Conservation (phyloP, 1,140 invertebrate species). For the Teleogryllus occipitalis region DNA sequence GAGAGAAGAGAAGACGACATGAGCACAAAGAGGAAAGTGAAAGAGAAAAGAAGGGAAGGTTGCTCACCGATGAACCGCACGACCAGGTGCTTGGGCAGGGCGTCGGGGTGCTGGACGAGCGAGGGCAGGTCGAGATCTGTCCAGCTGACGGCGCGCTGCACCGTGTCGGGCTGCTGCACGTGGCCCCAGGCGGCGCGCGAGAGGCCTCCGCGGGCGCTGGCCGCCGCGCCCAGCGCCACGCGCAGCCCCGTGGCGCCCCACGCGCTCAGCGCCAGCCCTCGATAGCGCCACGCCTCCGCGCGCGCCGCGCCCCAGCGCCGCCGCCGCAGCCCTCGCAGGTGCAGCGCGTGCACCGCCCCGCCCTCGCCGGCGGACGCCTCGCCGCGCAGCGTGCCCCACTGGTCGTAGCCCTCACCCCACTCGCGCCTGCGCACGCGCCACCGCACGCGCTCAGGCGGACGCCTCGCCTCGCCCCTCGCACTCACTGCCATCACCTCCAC, state of each 20-base stretch:
- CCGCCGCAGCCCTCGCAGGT: slow-evolving; percentile 43
- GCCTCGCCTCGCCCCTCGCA: no score
- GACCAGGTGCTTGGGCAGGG: slow-evolving; percentile 20
- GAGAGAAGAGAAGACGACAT: not conserved
- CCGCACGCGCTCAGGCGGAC: not conserved
- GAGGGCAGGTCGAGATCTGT: slow-evolving; percentile 23
- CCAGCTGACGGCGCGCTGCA: slow-evolving; percentile 13
- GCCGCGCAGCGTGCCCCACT: slow-evolving; percentile 43
- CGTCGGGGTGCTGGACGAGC: slow-evolving; percentile 19
- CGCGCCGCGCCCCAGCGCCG: slow-evolving; percentile 36
- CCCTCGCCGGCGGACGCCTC: slow-evolving; percentile 33
- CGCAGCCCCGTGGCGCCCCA: not conserved
- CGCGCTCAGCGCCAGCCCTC: slow-evolving; percentile 33
- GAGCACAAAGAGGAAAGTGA: not conserved
- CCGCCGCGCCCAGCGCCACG: not conserved
- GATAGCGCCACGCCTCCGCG: slow-evolving; percentile 29
- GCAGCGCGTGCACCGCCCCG: slow-evolving; percentile 32
- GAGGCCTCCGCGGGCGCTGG: not conserved
- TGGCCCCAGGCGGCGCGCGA: slow-evolving; percentile 23
- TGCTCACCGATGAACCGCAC: slow-evolving; percentile 22
- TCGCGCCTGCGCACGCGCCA: slow-evolving; percentile 27
- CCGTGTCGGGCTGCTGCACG: slow-evolving; percentile 19
- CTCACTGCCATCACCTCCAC: no score
- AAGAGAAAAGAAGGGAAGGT: not conserved
- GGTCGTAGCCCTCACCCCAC: slow-evolving; percentile 38